These are phyloP conservation scores for Tetraodon nigroviridis DNA, from an alignment of 2,113 vertebrate species.

Conservation along the genomic window DNA sequence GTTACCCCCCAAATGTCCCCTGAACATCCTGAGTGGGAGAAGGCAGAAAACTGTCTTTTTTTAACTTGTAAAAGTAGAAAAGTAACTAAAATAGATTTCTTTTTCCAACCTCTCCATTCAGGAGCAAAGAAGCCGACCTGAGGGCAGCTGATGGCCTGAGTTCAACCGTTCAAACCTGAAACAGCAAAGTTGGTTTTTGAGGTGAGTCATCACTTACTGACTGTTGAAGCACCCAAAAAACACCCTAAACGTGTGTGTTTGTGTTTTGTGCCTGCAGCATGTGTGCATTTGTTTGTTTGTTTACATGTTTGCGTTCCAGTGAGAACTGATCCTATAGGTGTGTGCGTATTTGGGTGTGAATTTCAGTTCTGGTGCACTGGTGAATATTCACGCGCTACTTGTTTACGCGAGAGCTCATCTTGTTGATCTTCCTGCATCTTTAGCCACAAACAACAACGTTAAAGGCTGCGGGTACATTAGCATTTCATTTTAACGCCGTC, in stretches of 20 bases:
- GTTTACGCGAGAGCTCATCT: constrained; percentile 18
- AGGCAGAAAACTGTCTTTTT: not conserved
- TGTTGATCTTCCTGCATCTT: constrained; percentile 6
- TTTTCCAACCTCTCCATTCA: not conserved
- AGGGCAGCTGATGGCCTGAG: not conserved
- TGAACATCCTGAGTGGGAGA: not conserved
- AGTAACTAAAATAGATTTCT: too few relatives aligned
- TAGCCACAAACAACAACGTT: not conserved
- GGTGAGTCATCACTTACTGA: too few relatives aligned
- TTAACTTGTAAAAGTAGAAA: too few relatives aligned
- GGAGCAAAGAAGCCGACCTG: too few relatives aligned
- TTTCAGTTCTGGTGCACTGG: not conserved
- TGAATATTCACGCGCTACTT: not conserved
- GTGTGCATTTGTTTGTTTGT: constrained; percentile 14
- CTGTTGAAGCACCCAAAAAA: too few relatives aligned
- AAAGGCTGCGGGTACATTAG: too few relatives aligned
- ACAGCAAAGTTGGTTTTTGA: not conserved
- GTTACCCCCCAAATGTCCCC: not conserved
- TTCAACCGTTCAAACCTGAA: not conserved
- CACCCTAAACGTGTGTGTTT: too few relatives aligned
- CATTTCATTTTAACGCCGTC: too few relatives aligned
- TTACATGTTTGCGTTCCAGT: constrained; percentile 22
- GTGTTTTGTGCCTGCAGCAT: not conserved
- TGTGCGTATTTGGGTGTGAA: constrained; percentile 11
- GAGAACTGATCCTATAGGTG: constrained; percentile 5